These are phyloP conservation scores for Paragorgia papillata DNA, from an alignment of 92 coral and sea anemone species.

Conservation along the genomic window DNA sequence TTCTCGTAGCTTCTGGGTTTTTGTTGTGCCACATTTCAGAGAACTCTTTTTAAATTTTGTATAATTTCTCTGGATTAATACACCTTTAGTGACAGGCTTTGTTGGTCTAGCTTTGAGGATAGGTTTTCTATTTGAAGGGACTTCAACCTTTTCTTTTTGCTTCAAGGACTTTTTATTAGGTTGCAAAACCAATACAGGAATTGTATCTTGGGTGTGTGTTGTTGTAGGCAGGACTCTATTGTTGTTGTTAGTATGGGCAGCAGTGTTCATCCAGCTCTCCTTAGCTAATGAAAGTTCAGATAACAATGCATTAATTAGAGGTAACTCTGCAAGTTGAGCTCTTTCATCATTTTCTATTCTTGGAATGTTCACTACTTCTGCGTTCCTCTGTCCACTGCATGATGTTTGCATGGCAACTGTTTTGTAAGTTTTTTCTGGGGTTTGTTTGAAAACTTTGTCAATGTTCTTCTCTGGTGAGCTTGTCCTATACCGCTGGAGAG, in stretches of 20 bases:
- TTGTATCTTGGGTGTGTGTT: constrained; percentile 4
- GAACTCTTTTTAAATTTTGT: constrained; percentile 74
- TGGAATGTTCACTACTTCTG: neutral
- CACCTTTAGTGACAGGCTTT: constrained; percentile 22
- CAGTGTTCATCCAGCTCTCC: neutral
- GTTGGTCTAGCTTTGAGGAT: neutral
- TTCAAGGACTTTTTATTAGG: neutral
- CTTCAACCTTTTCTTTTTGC: constrained; percentile 1
- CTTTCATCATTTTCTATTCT: neutral
- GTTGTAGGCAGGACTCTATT: neutral
- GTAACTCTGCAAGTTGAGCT: constrained; percentile 47
- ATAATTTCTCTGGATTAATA: constrained; percentile 51
- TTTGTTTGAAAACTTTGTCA: neutral
- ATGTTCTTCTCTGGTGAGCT: neutral
- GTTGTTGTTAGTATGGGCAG: neutral
- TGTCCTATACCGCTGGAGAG: no score
- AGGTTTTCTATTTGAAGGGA: neutral
- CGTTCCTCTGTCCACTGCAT: constrained; percentile 1
- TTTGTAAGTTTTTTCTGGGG: neutral
- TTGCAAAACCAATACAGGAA: constrained; percentile 1
- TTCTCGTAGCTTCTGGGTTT: constrained; percentile 82
- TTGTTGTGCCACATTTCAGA: constrained; percentile 80
- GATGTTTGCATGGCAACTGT: constrained; percentile 82
- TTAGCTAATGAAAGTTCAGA: constrained; percentile 68
- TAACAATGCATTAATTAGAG: constrained; percentile 81